These are phyloP conservation scores for Gymnocephalus cernua DNA, from an alignment of 2,113 vertebrate species.

Conservation along the genomic window DNA sequence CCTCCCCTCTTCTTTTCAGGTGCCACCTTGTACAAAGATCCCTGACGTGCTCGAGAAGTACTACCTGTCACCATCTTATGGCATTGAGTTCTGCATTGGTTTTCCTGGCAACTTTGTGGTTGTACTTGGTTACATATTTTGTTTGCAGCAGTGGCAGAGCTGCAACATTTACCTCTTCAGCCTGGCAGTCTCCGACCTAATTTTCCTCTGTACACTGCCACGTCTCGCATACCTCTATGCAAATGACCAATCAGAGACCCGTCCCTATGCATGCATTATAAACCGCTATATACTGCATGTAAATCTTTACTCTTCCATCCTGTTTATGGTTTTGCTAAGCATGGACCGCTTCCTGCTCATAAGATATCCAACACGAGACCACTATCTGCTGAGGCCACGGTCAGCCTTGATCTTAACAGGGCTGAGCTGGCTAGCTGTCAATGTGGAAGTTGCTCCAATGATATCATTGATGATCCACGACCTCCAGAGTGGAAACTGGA, in stretches of 20 bases:
- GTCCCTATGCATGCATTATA: slow-evolving; percentile 71
- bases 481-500: slow-evolving; percentile 43
- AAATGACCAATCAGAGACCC: slow-evolving; percentile 26
- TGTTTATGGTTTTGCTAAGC: slow-evolving; percentile 90
- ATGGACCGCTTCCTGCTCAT: slow-evolving; percentile 90
- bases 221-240: slow-evolving; percentile 85
- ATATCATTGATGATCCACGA: slow-evolving; percentile 73
- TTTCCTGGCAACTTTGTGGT: slow-evolving; percentile 83
- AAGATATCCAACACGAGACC: slow-evolving; percentile 83
- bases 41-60: slow-evolving; percentile 78
- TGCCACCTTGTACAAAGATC: slow-evolving; percentile 52
- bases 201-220: slow-evolving; percentile 91
- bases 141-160: slow-evolving; percentile 88
- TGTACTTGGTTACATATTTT: slow-evolving; percentile 89
- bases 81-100: slow-evolving; percentile 87
- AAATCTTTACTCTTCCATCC: slow-evolving; percentile 93
- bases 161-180: slow-evolving; percentile 92
- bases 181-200: slow-evolving; percentile 88
- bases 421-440: slow-evolving; percentile 86
- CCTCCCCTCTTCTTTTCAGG: slow-evolving; percentile 9
- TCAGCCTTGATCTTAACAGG: slow-evolving; percentile 73
- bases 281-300: slow-evolving; percentile 89
- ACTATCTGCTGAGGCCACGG: slow-evolving; percentile 82
- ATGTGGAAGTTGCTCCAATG: slow-evolving; percentile 86
- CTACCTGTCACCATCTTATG: slow-evolving; percentile 87